Conservation (phyloP, 2,113 vertebrate species). For the Bufo gargarizans region DNA sequence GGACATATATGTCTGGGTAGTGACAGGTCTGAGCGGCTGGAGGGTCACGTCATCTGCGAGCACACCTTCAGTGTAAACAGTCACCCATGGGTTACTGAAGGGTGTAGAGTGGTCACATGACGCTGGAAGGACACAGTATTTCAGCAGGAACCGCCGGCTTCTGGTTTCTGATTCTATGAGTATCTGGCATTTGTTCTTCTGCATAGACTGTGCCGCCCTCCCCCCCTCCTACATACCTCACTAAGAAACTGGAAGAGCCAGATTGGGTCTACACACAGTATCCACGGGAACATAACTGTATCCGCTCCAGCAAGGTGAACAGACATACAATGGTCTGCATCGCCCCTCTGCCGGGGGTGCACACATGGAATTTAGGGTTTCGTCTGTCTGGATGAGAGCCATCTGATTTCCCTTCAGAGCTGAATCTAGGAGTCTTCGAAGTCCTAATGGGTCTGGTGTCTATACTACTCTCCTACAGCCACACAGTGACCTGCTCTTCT, state of each 20-base stretch:
- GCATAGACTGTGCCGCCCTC: too few relatives aligned
- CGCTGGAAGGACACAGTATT: neutral
- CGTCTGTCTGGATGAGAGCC: too few relatives aligned
- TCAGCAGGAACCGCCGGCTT: neutral
- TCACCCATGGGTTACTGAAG: neutral
- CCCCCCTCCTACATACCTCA: too few relatives aligned
- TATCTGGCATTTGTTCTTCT: neutral
- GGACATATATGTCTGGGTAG: neutral
- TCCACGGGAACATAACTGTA: neutral
- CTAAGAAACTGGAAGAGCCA: neutral
- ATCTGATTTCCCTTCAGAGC: too few relatives aligned
- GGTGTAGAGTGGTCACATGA: neutral
- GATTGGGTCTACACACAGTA: neutral
- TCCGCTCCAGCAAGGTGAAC: neutral
- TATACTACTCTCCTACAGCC: too few relatives aligned
- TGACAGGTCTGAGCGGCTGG: neutral
- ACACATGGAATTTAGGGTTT: neutral
- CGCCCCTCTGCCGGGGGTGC: neutral
- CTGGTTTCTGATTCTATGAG: neutral
- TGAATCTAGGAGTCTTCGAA: too few relatives aligned
- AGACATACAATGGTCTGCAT: neutral
- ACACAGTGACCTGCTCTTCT: too few relatives aligned
- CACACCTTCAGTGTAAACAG: neutral
- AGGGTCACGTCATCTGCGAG: neutral
- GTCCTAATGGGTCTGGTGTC: too few relatives aligned